Conservation (phyloP, 2,113 vertebrate species). For the Engraulis encrasicolus region DNA sequence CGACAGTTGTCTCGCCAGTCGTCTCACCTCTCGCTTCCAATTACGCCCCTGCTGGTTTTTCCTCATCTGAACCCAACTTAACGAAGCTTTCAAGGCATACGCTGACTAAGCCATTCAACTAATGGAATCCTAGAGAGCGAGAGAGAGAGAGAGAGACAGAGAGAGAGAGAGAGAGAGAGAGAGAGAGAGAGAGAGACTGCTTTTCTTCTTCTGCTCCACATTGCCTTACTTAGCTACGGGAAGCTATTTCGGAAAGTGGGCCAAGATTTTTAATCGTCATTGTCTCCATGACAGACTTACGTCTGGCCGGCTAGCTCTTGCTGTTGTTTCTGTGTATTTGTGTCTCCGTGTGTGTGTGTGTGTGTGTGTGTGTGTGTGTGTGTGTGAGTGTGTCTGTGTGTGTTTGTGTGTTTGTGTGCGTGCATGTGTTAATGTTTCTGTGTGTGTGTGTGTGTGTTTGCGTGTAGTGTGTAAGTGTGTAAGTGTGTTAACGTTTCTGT, state of each 20-base stretch:
- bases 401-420: too few species aligned
- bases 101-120: too few species aligned
- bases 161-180: neutral
- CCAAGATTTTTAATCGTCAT: neutral
- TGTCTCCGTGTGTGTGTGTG: too few species aligned
- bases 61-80: neutral
- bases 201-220: neutral
- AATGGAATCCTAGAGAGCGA: too few species aligned
- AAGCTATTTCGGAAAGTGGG: conserved; percentile 8
- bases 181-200: neutral
- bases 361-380: neutral
- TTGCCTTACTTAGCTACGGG: neutral
- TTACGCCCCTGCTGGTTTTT: neutral
- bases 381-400: too few species aligned
- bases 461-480: too few species aligned
- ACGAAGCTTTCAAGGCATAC: too few species aligned
- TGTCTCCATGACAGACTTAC: neutral
- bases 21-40: neutral
- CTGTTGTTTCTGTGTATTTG: neutral
- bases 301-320: neutral
- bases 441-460: too few species aligned
- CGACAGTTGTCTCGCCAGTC: neutral
- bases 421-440: too few species aligned
- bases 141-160: neutral
- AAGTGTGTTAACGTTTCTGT: too few species aligned